Evolutionary conservation across 2,113 vertebrate species (phyloP).

Genomic region (Alouatta palliata): DNA sequence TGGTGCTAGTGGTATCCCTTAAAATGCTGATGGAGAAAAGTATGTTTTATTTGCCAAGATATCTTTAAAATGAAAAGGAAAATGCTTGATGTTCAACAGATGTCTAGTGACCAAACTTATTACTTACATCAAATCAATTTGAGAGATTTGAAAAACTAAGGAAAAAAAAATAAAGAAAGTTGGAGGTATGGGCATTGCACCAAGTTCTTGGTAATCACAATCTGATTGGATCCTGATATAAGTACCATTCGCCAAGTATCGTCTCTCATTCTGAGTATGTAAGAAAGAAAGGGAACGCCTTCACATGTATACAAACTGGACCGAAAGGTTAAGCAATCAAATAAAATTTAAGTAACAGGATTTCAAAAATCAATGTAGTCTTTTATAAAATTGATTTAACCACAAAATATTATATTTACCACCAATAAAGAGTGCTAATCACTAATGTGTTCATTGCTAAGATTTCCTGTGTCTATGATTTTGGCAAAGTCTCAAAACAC

Average conservation of each 20-base stretch:
- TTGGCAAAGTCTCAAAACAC: not conserved
- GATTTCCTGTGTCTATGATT: not conserved
- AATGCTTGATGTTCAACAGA: not conserved
- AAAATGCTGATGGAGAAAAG: not conserved
- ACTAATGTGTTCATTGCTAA: not conserved
- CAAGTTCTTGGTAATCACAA: not conserved
- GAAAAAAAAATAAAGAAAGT: not conserved
- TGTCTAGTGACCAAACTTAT: not conserved
- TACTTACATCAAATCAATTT: not conserved
- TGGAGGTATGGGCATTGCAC: not conserved
- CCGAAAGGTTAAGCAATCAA: not conserved
- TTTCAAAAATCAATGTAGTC: not conserved
- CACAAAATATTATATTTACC: not conserved
- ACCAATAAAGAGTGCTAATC: not conserved
- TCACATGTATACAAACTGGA: not conserved
- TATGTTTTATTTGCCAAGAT: not conserved
- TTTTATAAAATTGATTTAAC: constrained; percentile 14
- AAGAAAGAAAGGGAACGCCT: not conserved
- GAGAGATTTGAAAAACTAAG: not conserved
- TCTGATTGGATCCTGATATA: not conserved
- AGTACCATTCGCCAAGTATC: not conserved
- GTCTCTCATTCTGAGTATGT: not conserved
- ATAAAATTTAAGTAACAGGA: not conserved
- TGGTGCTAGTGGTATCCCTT: not conserved
- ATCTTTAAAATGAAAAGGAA: constrained; percentile 5